A percentile compares a stretch with the other conserved stretches of the same genome.
Conservation (phyloP, 2,113 vertebrate genomes). For the Siniperca knerii region DNA sequence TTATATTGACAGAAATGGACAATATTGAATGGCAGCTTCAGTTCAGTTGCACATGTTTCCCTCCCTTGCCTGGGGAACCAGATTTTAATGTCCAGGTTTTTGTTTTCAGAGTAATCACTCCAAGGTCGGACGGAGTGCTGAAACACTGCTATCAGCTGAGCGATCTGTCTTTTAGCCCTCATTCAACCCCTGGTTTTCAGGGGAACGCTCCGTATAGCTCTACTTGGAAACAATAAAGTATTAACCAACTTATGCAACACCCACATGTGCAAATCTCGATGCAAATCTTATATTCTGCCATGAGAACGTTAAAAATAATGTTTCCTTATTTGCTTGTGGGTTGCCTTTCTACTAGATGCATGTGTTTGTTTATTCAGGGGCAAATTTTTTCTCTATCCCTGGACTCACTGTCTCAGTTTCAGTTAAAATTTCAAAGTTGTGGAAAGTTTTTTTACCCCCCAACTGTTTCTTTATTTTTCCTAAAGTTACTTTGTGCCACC, state of each 20-base stretch:
- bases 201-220: constrained; percentile 43
- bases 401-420: constrained; percentile 42
- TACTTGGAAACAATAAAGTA: constrained; percentile 71
- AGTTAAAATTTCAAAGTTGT: constrained; percentile 32
- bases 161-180: constrained; percentile 69
- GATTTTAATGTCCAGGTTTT: constrained; percentile 74
- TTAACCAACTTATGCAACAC: constrained; percentile 66
- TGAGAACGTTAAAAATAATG: constrained; percentile 34
- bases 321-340: background rate
- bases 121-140: constrained; percentile 77
- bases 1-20: constrained; percentile 22
- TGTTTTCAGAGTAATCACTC: constrained; percentile 78
- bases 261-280: constrained; percentile 26
- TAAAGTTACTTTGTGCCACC: constrained; percentile 31
- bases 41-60: constrained; percentile 43
- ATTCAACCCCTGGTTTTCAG: constrained; percentile 60
- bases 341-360: constrained; percentile 9
- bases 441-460: constrained; percentile 10
- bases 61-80: constrained; percentile 38
- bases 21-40: constrained; percentile 40
- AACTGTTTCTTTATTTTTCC: constrained; percentile 45
- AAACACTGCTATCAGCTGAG: constrained; percentile 74
- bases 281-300: constrained; percentile 17
- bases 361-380: constrained; percentile 44
- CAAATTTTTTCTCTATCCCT: constrained; percentile 9